Evolutionary conservation across 2,113 vertebrate species (phyloP).

Genomic region (Chloropsis hardwickii): DNA sequence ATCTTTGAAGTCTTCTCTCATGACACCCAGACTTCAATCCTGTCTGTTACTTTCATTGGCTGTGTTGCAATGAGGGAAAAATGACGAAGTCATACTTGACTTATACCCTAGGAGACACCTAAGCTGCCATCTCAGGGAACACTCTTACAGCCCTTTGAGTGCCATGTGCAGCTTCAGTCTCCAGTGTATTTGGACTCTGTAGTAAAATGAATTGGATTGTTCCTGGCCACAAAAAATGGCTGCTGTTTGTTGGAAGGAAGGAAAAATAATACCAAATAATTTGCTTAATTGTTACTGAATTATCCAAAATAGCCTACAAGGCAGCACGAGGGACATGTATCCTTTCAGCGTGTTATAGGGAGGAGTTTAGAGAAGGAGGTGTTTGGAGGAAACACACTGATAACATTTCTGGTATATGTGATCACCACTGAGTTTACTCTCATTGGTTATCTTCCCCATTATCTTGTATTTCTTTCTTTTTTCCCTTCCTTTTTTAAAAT

Average conservation of each 20-base stretch:
- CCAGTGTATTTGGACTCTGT: not conserved
- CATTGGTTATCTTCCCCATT: not conserved
- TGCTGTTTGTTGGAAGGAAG: not conserved
- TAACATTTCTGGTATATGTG: not conserved
- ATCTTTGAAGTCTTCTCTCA: not conserved
- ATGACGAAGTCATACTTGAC: not conserved
- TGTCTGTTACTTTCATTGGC: not conserved
- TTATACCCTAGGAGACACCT: not conserved
- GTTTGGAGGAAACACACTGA: not conserved
- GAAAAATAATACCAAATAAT: not conserved
- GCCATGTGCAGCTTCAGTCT: not conserved
- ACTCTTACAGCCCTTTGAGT: not conserved
- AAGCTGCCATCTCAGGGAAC: not conserved
- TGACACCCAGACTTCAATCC: not conserved
- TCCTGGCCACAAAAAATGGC: not conserved
- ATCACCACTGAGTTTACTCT: not conserved
- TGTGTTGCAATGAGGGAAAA: constrained; percentile 10
- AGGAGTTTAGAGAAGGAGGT: not conserved
- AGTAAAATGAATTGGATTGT: not conserved
- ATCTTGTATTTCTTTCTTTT: not conserved
- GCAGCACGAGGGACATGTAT: not conserved
- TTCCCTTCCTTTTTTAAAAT: accelerated
- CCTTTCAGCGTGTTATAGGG: not conserved
- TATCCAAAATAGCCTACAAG: not conserved
- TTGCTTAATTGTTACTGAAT: not conserved